Base-by-base conservation (phyloP, 2,888 invertebrate species). In the Parelbella ahira region DNA sequence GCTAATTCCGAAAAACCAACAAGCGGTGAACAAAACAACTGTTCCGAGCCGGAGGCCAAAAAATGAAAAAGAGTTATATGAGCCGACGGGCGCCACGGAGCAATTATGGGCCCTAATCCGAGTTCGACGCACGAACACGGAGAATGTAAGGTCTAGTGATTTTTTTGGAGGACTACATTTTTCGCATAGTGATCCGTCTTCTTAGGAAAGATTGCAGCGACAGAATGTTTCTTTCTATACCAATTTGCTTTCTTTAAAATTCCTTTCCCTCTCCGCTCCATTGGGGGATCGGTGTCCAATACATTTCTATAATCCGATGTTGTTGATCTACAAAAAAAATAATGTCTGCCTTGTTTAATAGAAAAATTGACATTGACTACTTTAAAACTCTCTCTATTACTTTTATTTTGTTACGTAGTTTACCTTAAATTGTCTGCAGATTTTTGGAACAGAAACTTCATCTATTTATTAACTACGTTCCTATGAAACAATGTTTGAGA, bases 1-100 rank as follows among this genome's bases (percentile, higher is more conserved):
- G 83, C 87, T 87, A 87, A 87, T 87, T 86, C 75, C 77, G 72
- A 86, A 87, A n/a, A 87, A 87, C 82, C 87, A 87, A 87, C 87
- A 87, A 79, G 73, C 73, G 62, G 57, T 47, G 65, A 66, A 64
- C 63, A 69, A 74, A 76, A 75, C 65, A 59, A 61, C 62, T 63
- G 68, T 59, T 61, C n/a, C 63, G 60, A 4, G 18, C 58, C 56
- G 60, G 59, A 44, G 60, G 57, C 63, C 66, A 63, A 76, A 84
- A 79, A 82, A 83, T 64, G 68, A 77, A 71, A 56, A 77, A 72
- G 67, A 68, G 43, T 48, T 54, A 57, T 67, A 65, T 60, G 63
- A 62, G 67, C 63, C 74, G 81, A 70, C 84, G 71, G 86, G 87
- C 87, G 87, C 87, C 87, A 80, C 53, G 61, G 62, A 46, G 77